Evolutionary conservation across 2,797 vertebrate genomes (phyloP).

Genomic region (Natrix natrix): DNA sequence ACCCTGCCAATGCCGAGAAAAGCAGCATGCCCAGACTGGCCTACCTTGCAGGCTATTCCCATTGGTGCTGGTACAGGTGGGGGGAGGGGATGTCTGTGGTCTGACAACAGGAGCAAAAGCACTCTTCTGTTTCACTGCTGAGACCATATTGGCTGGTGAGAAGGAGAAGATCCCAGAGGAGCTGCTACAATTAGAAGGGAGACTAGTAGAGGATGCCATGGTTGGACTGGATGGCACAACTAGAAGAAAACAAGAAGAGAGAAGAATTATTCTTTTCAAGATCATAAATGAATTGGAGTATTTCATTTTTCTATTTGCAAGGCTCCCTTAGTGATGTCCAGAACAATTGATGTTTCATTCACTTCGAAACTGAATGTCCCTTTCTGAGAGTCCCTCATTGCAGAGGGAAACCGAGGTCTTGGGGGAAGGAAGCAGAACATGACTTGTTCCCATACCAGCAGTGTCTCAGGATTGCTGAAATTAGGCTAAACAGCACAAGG

Average conservation of each 20-base stretch:
- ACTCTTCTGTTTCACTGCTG: conserved; percentile 98
- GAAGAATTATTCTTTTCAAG: conserved; percentile 41
- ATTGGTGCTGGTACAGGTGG: conserved; percentile 95
- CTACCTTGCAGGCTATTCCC: conserved; percentile 97
- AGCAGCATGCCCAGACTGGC: neutral
- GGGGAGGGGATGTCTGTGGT: conserved; percentile 93
- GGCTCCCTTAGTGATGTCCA: neutral
- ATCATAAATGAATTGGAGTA: neutral
- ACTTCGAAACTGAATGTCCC: neutral
- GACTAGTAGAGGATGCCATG: conserved; percentile 96
- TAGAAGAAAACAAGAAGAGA: conserved; percentile 58
- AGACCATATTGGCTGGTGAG: conserved; percentile 99
- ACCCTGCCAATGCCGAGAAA: neutral
- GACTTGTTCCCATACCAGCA: neutral
- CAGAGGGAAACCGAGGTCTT: neutral
- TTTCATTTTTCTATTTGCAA: neutral
- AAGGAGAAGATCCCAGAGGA: conserved; percentile 98
- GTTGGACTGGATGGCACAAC: conserved; percentile 98
- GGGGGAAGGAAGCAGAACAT: neutral
- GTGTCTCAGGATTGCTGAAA: too few relatives aligned
- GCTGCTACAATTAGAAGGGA: conserved; percentile 96
- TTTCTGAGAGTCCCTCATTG: neutral
- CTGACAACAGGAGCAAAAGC: conserved; percentile 97
- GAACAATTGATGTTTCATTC: neutral
- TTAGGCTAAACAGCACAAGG: neutral